Conservation (phyloP, 2,113 vertebrate genomes). For the Synodontis membranacea region DNA sequence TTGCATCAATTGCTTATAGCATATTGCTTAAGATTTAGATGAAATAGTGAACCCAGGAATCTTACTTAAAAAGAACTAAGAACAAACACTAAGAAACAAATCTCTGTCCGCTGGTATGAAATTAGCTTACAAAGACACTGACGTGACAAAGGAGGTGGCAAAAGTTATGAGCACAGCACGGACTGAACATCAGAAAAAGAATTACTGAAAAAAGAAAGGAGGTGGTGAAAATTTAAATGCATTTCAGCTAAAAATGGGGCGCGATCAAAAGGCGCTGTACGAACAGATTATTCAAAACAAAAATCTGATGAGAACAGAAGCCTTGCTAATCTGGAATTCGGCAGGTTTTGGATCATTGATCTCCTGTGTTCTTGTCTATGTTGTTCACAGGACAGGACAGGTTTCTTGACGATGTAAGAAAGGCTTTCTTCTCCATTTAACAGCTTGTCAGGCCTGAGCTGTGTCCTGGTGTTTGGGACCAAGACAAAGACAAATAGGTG, state of each 20-base stretch:
- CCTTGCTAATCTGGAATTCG: background rate
- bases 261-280: background rate
- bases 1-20: conserved; percentile 9
- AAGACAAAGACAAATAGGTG: conserved; percentile 45
- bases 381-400: conserved; percentile 27
- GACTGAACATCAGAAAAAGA: background rate
- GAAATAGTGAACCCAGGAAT: background rate
- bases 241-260: background rate
- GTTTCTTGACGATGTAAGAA: conserved; percentile 44
- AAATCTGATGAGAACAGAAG: background rate
- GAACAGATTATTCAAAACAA: background rate
- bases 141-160: background rate
- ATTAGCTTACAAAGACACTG: background rate
- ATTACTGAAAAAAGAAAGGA: background rate
- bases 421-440: conserved; percentile 42
- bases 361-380: background rate
- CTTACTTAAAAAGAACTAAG: background rate
- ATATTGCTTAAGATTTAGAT: background rate
- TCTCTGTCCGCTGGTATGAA: background rate
- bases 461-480: conserved; percentile 25
- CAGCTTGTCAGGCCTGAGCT: conserved; percentile 40
- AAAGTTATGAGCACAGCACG: background rate
- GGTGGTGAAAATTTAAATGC: background rate
- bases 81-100: background rate
- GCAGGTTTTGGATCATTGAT: conserved; percentile 23